Evolutionary conservation across 2,113 vertebrate species (phyloP).

Genomic region (Albula goreensis): DNA sequence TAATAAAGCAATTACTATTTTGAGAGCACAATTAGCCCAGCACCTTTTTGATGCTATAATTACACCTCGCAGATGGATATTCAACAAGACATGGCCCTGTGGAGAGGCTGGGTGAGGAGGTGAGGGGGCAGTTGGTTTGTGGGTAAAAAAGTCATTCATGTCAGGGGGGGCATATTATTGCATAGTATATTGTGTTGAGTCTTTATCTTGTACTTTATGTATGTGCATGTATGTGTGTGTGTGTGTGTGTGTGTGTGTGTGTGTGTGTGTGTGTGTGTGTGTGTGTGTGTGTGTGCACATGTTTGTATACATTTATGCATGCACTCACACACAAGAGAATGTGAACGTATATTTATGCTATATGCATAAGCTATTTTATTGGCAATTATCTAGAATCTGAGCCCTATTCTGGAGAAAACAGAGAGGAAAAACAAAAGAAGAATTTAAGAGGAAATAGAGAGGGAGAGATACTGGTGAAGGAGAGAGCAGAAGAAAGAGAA

Average conservation of each 20-base stretch:
- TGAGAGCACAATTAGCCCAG: slow-evolving; percentile 67
- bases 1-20: slow-evolving; percentile 73
- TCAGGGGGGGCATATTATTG: not conserved
- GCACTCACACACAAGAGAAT: not conserved
- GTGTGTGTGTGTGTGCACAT: too few relatives aligned
- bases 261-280: not conserved
- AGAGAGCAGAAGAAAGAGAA: slow-evolving; percentile 62
- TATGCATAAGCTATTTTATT: not conserved
- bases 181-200: not conserved
- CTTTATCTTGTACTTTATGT: not conserved
- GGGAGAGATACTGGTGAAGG: slow-evolving; percentile 53
- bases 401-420: slow-evolving; percentile 43
- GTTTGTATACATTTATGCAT: not conserved
- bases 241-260: not conserved
- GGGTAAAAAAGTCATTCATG: slow-evolving; percentile 25
- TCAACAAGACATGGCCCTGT: slow-evolving; percentile 40
- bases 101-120: slow-evolving; percentile 21
- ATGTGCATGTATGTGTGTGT: not conserved
- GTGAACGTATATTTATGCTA: not conserved
- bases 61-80: slow-evolving; percentile 52
- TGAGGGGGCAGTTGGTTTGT: slow-evolving; percentile 11
- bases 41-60: slow-evolving; percentile 63
- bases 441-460: slow-evolving; percentile 7
- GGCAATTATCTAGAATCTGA: not conserved
- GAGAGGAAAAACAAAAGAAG: slow-evolving; percentile 27